Evolutionary conservation across 2,113 vertebrate species (phyloP).

Genomic region (Podarcis cretensis): DNA sequence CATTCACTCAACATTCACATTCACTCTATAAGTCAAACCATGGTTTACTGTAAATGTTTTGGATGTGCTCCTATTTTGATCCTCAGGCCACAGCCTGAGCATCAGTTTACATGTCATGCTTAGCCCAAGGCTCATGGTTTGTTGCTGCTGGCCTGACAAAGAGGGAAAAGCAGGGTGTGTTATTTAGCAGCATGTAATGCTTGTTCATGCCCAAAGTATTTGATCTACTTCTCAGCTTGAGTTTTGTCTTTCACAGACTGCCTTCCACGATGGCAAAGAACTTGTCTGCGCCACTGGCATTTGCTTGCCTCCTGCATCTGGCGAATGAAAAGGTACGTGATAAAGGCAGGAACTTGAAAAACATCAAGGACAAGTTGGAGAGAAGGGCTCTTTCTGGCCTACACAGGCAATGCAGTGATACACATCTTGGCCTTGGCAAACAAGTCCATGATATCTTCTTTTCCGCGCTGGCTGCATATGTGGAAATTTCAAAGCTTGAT

Average conservation of each 20-base stretch:
- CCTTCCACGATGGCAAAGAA: conserved; percentile 87
- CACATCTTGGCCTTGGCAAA: neutral
- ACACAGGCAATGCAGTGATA: too few relatives aligned
- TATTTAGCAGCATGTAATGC: too few relatives aligned
- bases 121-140: too few relatives aligned
- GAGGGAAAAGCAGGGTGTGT: too few relatives aligned
- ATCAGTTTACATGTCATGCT: too few relatives aligned
- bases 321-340: conserved; percentile 92
- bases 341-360: rapidly evolving
- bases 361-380: neutral
- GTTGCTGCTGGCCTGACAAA: too few relatives aligned
- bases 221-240: neutral
- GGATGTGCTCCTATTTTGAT: too few relatives aligned
- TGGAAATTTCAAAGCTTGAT: neutral
- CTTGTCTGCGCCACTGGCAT: conserved; percentile 89
- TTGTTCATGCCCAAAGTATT: neutral
- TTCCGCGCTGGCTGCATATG: neutral
- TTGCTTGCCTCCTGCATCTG: conserved; percentile 90
- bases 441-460: neutral
- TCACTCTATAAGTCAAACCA: too few relatives aligned
- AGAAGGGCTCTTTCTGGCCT: neutral
- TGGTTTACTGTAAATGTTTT: too few relatives aligned
- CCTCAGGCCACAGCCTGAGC: too few relatives aligned
- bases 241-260: conserved; percentile 74
- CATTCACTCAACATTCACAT: too few relatives aligned